Percentiles rank a stretch among this genome's conserved stretches.
phyloP scores from a whole-genome alignment of 2,888 invertebrate genomes.

The Magallana nippona region DNA sequence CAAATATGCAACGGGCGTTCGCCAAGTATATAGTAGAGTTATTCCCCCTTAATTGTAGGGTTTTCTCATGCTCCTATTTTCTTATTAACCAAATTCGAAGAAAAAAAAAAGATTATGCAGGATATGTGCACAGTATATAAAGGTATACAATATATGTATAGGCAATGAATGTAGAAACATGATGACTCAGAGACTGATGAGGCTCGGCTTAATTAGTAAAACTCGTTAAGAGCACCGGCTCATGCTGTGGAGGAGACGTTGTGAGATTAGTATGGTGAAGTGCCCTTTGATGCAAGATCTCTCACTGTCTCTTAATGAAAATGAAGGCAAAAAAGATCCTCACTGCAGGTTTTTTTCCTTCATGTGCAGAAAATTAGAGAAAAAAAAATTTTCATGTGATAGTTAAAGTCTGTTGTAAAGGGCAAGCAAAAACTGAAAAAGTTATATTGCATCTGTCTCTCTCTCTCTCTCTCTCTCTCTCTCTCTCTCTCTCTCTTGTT shows the following conservation, averaged over 20 bases:
- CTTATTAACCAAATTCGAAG: constrained; percentile 28
- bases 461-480: too few species aligned
- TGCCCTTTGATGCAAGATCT: constrained; percentile 25
- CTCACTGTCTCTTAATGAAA: constrained; percentile 19
- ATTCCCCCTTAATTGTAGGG: background rate
- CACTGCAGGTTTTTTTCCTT: background rate
- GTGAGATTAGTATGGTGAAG: background rate
- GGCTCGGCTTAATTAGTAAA: constrained; percentile 11
- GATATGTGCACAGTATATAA: background rate
- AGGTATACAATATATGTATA: background rate
- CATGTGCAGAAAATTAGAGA: background rate
- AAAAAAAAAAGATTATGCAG: background rate
- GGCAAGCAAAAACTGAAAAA: background rate
- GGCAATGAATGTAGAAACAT: background rate
- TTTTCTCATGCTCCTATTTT: constrained; percentile 22
- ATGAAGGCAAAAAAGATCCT: background rate
- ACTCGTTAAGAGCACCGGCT: background rate
- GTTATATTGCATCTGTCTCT: background rate
- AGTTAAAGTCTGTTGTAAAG: background rate
- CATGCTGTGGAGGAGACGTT: constrained; percentile 12
- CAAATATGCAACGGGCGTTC: background rate
- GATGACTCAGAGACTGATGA: background rate
- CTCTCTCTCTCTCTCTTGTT: too few species aligned
- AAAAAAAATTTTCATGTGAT: background rate
- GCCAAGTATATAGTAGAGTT: background rate